Base-by-base conservation (phyloP, 2,113 vertebrate genomes). In the Chaenocephalus aceratus region DNA sequence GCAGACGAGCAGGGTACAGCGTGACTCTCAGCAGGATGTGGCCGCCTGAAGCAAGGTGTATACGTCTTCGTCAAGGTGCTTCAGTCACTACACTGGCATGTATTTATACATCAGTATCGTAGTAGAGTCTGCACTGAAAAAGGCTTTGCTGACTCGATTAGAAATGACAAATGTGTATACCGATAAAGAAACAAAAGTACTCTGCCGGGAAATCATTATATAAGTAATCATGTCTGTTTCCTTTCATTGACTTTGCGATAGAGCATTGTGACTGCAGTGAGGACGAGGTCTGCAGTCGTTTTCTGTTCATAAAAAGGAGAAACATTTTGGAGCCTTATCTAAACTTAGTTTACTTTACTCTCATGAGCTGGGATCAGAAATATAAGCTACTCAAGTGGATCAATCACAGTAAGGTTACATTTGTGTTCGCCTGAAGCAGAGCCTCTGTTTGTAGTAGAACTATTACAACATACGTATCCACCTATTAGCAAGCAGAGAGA, bases 1-100 rank as follows among this genome's bases (percentile, higher is more conserved):
- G 76, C 30, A 79, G 62, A 83, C 51, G 77, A 63, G 74, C 70
- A 44, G 77, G 11, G 65, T 71, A 48, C 68, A 74, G 72, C 54
- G 74, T 36, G 74, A 65, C 67, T 63, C 79, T 75, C 80, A 76
- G 64, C 71, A 48, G 21, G 70, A 68, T 4, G 14, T n/a, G 44
- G 15, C 23, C 52, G 54, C 67, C 67, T 49, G 57, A 48, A 58
- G 63, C 66, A 60, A 70, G 34, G 67, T 60, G 45, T 75, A 52
- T 52, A 73, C 57, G 12, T 66, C 69, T 54, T 65, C 48, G 46
- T 80, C 57, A 67, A 74, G 36, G 74, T 82, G 72, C 30, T 52
- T 41, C 58, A 68, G 44, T 54, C 3, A 9, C 51, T 36, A 69
- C 12, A 57, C 6, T 48, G 34, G 44, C 9, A 63, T 78, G 76